Evolutionary conservation across 2,888 invertebrate genomes (phyloP), one percentile per base, ranked within the genome.

Genomic region (Zonitis immaculata): DNA sequence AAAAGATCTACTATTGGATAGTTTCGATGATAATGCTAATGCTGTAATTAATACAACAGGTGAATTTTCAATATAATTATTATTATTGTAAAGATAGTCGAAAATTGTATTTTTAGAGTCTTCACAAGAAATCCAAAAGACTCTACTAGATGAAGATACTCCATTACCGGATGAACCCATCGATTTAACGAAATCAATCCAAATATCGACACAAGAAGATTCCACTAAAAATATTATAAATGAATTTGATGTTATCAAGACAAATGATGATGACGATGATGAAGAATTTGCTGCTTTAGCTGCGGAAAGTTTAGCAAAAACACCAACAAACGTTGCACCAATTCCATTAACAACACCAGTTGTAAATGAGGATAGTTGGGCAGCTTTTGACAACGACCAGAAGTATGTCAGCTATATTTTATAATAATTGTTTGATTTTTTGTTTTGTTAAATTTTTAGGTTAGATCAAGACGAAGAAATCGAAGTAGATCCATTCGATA

Each of bases 401-500:
- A 68, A 78, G 77, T 71, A 65, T 62, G 68, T 63, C 44, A 8
- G 25, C 27, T 32, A 6, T 18, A 39, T 39, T 39, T 20, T 35
- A 42, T 20, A 25, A 6, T 12, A 11, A 14, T 44, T 44, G n/a
- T n/a, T n/a, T n/a, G n/a, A n/a, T n/a, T n/a, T n/a, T n/a, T n/a
- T n/a, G n/a, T n/a, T 27, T 42, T 22, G 14, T 7, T n/a, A n/a
- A n/a, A n/a, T n/a, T n/a, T n/a, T n/a, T n/a, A 11, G 18, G 4
- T 6, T 27, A 4, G 2, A 8, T 9, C 14, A 25, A 42, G 30
- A 50, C 18, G 54, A 42, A 47, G 82, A 80, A 58, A 81, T 82
- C 66, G 84, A 83, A 65, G 77, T 77, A 47, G 91, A 92, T 80
- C 92, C 92, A 0, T 92, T 92, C 66, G 91, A 92, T 68, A 92